phyloP scores from a whole-genome alignment of 2,888 invertebrate species.

The Euclidia mi region DNA sequence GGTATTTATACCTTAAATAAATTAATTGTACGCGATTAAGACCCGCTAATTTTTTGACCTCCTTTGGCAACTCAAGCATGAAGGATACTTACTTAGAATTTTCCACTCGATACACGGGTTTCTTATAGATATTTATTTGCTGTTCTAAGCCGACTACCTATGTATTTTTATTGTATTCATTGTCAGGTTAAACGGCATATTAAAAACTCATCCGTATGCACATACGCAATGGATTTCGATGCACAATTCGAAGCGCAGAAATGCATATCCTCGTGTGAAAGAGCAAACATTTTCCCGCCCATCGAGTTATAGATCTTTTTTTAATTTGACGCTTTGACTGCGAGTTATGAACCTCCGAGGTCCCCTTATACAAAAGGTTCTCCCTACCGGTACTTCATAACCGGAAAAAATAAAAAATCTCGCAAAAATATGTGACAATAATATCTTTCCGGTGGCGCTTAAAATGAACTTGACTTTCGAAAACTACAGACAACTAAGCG shows the following conservation, averaged over 20 bases:
- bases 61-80: conserved; percentile 17
- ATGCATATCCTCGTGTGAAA: conserved; percentile 26
- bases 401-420: conserved; percentile 40
- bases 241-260: not conserved
- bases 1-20: no score
- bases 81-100: conserved; percentile 6
- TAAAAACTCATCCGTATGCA: not conserved
- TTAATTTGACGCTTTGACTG: conserved; percentile 44
- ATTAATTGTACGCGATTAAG: no score
- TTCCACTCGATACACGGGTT: conserved; percentile 7
- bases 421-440: conserved; percentile 29
- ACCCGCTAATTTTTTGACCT: no score
- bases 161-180: not conserved
- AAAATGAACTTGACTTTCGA: conserved; percentile 25
- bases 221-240: not conserved
- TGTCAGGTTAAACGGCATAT: not conserved
- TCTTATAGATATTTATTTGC: not conserved
- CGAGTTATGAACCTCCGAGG: conserved; percentile 50
- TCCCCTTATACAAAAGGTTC: conserved; percentile 41
- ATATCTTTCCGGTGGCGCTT: conserved; percentile 26
- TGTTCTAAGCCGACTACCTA: not conserved
- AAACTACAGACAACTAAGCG: conserved; percentile 11
- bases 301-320: conserved; percentile 39
- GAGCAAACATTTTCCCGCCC: conserved; percentile 33
- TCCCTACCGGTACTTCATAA: conserved; percentile 42